Conservation (phyloP, 2,888 invertebrate species). For the Cephus nigrinus region DNA sequence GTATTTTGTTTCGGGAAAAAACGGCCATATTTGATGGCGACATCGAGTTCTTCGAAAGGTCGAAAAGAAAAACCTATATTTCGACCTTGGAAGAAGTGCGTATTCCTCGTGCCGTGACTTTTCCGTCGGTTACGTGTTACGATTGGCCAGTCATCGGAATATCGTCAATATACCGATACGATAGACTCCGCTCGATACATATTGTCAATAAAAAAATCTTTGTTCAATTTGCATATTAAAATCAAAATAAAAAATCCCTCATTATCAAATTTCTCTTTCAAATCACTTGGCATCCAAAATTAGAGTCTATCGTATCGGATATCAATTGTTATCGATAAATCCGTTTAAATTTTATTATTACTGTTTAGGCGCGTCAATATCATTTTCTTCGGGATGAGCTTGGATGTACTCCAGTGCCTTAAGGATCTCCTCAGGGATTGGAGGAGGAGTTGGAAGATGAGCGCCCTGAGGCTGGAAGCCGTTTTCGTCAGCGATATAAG, state of each 20-base stretch:
- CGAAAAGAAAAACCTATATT: slow-evolving; percentile 8
- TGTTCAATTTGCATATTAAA: not conserved
- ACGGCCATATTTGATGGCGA: not conserved
- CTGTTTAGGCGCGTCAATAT: slow-evolving; percentile 35
- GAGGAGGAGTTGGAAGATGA: slow-evolving; percentile 60
- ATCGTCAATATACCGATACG: not conserved
- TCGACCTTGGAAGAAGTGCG: not conserved
- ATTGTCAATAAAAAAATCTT: not conserved
- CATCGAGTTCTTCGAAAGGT: slow-evolving; percentile 13
- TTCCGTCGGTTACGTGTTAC: not conserved
- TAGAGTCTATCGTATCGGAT: not conserved
- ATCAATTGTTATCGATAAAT: not conserved
- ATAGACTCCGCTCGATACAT: not conserved
- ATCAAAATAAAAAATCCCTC: not conserved
- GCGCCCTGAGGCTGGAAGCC: slow-evolving; percentile 75
- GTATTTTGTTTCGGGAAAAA: slow-evolving; percentile 11
- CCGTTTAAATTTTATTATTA: not conserved
- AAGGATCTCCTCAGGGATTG: slow-evolving; percentile 61
- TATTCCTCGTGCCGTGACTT: not conserved
- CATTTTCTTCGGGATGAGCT: slow-evolving; percentile 53
- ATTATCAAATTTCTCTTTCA: not conserved
- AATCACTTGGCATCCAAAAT: not conserved
- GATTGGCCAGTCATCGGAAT: not conserved
- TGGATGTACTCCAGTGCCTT: slow-evolving; percentile 61
- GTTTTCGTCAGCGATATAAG: slow-evolving; percentile 76